Conservation (phyloP, 2,113 vertebrate genomes). For the Peromyscus leucopus region DNA sequence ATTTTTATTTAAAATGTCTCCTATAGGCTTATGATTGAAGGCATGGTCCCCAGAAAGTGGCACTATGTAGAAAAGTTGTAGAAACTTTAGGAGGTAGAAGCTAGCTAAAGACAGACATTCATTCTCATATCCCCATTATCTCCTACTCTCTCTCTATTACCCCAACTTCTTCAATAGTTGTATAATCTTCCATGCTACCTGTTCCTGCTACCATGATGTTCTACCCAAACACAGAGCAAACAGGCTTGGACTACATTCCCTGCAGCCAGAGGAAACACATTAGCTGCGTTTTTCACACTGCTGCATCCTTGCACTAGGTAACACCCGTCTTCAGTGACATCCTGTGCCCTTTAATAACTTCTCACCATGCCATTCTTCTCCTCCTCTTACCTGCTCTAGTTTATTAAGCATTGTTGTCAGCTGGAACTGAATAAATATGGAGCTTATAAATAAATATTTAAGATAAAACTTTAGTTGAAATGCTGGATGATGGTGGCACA, state of each 20-base stretch:
- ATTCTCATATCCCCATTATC: background rate
- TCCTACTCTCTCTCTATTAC: too few relatives aligned
- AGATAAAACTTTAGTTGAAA: background rate
- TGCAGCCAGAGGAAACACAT: background rate
- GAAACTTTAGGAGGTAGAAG: background rate
- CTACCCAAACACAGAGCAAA: background rate
- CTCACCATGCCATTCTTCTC: too few relatives aligned
- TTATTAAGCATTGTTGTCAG: background rate
- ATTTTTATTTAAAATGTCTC: background rate
- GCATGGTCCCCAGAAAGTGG: too few relatives aligned
- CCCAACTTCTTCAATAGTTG: too few relatives aligned
- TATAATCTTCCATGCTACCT: background rate
- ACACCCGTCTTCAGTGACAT: background rate
- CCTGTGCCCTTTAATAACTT: background rate
- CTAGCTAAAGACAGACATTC: too few relatives aligned
- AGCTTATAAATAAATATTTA: slow-evolving; percentile 15
- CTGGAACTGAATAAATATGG: slow-evolving; percentile 1
- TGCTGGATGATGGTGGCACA: background rate
- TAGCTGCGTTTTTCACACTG: background rate
- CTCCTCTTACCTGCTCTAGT: background rate
- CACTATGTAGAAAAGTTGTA: background rate
- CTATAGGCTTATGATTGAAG: background rate
- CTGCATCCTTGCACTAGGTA: background rate
- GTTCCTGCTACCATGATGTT: background rate
- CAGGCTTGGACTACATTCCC: too few relatives aligned